Conservation (phyloP, 2,113 vertebrate species). For the Nothoprocta pentlandii region DNA sequence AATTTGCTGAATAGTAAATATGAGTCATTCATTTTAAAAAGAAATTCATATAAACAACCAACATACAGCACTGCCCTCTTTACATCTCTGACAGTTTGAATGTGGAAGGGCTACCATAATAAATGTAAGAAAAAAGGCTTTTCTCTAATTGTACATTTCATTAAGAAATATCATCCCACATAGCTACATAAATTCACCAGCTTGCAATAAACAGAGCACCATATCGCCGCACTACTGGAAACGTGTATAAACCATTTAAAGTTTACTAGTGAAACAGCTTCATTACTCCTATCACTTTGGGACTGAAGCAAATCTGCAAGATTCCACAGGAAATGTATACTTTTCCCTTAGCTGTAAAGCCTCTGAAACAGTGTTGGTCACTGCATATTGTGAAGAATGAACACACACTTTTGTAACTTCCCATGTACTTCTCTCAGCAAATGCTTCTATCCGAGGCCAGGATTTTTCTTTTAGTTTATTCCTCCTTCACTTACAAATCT, state of each 20-base stretch:
- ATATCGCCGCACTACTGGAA: constrained; percentile 67
- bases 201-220: constrained; percentile 73
- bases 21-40: constrained; percentile 79
- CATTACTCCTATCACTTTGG: constrained; percentile 37
- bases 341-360: constrained; percentile 40
- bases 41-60: constrained; percentile 78
- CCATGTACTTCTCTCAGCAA: constrained; percentile 41
- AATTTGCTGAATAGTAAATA: constrained; percentile 77
- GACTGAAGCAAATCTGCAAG: constrained; percentile 48
- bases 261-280: constrained; percentile 50
- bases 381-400: constrained; percentile 16
- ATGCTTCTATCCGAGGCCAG: not conserved
- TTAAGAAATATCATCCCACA: constrained; percentile 74
- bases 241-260: constrained; percentile 72
- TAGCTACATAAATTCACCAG: constrained; percentile 69
- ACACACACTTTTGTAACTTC: not conserved
- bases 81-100: constrained; percentile 70
- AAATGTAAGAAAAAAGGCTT: constrained; percentile 69
- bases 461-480: not conserved
- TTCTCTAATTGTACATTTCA: constrained; percentile 65
- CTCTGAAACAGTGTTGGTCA: constrained; percentile 37
- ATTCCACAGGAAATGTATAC: constrained; percentile 28
- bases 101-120: constrained; percentile 68
- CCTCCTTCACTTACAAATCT: constrained; percentile 88
- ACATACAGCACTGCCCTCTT: constrained; percentile 69